Evolutionary conservation across 2,888 invertebrate genomes (phyloP).

Genomic region (Sturmia bella): DNA sequence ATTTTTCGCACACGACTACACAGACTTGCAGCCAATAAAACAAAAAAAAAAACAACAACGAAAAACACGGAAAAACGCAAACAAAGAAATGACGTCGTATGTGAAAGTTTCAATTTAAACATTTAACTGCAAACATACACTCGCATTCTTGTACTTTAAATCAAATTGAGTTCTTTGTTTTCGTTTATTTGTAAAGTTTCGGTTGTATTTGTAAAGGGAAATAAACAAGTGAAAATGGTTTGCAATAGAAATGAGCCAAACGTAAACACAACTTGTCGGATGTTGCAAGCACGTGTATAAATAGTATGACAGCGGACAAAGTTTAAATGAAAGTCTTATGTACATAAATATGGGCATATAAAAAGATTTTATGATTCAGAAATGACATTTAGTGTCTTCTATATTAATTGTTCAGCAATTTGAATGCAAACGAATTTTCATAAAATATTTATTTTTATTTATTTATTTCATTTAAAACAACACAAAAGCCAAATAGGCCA

Average conservation of each 20-base stretch:
- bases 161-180: conserved; percentile 4
- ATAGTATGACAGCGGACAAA: conserved; percentile 43
- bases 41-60: no score
- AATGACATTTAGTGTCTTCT: no score
- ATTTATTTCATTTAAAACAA: no score
- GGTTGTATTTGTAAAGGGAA: conserved; percentile 25
- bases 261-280: conserved; percentile 71
- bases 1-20: conserved; percentile 25
- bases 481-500: no score
- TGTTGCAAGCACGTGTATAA: conserved; percentile 69
- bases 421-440: no score
- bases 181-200: conserved; percentile 1
- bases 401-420: no score
- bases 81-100: conserved; percentile 63
- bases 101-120: conserved; percentile 46
- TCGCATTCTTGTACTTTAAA: not conserved
- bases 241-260: not conserved
- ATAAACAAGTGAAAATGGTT: conserved; percentile 11
- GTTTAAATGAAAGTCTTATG: not conserved
- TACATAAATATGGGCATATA: not conserved
- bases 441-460: no score
- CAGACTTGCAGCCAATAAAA: not conserved
- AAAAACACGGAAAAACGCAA: not conserved
- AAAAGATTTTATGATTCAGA: no score
- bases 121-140: not conserved